Base-by-base conservation (phyloP, 2,113 vertebrate species). In the Myotis brandtii region DNA sequence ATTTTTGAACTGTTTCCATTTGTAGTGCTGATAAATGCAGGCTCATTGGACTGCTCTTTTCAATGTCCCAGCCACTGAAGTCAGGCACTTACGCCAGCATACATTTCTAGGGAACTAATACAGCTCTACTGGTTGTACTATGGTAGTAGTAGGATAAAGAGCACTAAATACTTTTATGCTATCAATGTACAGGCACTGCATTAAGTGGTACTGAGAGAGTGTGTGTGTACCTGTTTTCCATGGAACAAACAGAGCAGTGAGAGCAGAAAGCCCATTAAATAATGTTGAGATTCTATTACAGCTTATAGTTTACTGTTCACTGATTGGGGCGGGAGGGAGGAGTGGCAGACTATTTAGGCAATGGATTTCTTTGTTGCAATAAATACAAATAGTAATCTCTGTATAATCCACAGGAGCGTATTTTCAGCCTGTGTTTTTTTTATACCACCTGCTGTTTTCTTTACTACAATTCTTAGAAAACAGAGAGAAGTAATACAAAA, bases 21-120 rank as follows among this genome's bases (percentile, higher is more conserved):
- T 94, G 80, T 34, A 73, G 7, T 79, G 11, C 16, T 79, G 9
- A 89, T 69, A 54, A 87, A 86, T 20, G 14, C 30, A 95, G 21
- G 4, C 14, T 62, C 23, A 18, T 34, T 75, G 23, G 6, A 86
- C 21, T 83, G 12, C 70, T 40, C 2, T 96, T 73, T 70, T 67
- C 23, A 52, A 6, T 85, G 14, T 72, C 10, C 18, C 80, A 16
- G 34, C 12, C 23, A 75, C 11, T 32, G 2, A 82, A 81, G 40
- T 3, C 34, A 59, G 34, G 20, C 25, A 37, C 25, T 92, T 43
- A 48, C 2, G 4, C 16, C 18, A 69, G 5, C 9, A n/a, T 34
- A 27, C 6, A 64, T 25, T 56, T 88, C n/a, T 40, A 0, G 10
- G 6, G 16, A n/a, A 50, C 32, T 20, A 32, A 5, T 34, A 27